Percentiles rank a stretch among this genome's conserved stretches.
Conservation (phyloP, 37 sponge, comb jelly and placozoan species). For the Halichondria panicea region DNA sequence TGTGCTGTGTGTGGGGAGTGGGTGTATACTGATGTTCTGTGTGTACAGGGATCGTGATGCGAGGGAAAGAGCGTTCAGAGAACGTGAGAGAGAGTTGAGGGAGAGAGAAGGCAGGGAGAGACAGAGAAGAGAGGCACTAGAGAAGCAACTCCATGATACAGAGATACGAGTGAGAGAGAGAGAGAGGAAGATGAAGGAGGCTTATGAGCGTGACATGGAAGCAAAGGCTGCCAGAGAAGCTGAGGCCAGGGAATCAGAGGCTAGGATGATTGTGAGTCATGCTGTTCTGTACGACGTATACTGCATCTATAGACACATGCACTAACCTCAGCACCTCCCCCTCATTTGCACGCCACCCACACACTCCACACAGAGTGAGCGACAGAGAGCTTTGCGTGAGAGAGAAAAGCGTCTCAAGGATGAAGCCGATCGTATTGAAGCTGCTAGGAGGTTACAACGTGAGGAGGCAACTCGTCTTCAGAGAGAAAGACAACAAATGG, state of each 20-base stretch:
- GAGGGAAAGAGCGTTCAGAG: conserved; percentile 47
- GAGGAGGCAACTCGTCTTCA: conserved; percentile 20
- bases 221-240: no score
- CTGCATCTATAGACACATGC: no score
- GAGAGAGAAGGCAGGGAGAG: conserved; percentile 48
- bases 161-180: conserved; percentile 47
- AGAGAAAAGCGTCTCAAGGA: conserved; percentile 21
- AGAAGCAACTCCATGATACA: conserved; percentile 31
- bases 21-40: no score
- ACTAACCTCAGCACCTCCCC: no score
- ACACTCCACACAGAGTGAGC: conserved; percentile 12
- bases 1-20: no score
- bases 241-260: not conserved
- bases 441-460: conserved; percentile 16
- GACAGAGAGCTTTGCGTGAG: conserved; percentile 46
- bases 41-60: conserved; percentile 46
- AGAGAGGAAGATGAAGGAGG: no score
- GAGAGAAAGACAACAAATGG: conserved; percentile 8
- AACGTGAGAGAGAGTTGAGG: conserved; percentile 42
- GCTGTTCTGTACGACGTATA: no score
- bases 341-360: no score
- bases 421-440: conserved; percentile 35
- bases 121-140: conserved; percentile 42
- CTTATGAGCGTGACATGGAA: no score
- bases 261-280: no score